phyloP scores from a whole-genome alignment of 2,797 vertebrate species.

The Channallabes apus region DNA sequence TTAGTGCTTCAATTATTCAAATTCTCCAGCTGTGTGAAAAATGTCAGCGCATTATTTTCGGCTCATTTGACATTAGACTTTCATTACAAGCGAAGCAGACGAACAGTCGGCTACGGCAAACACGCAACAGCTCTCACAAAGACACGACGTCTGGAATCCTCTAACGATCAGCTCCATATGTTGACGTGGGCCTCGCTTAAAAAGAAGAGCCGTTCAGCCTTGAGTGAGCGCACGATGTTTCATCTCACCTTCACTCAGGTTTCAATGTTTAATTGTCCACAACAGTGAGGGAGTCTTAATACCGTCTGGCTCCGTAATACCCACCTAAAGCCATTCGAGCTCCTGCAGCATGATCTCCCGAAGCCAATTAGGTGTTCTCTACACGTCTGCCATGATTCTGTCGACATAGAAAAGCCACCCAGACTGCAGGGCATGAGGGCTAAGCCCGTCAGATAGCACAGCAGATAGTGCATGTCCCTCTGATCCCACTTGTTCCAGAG shows the following conservation, averaged over 20 bases:
- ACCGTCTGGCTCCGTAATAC: slow-evolving; percentile 16
- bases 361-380: slow-evolving; percentile 50
- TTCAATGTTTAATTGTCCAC: slow-evolving; percentile 12
- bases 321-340: slow-evolving; percentile 17
- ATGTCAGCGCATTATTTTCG: slow-evolving; percentile 57
- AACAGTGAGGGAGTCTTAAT: slow-evolving; percentile 10
- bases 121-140: slow-evolving; percentile 4
- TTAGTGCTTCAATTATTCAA: slow-evolving; percentile 59
- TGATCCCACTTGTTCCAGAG: slow-evolving; percentile 45
- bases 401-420: slow-evolving; percentile 42
- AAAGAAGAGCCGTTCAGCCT: slow-evolving; percentile 25
- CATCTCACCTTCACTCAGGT: not conserved
- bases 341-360: slow-evolving; percentile 28
- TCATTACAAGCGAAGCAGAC: slow-evolving; percentile 35
- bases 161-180: slow-evolving; percentile 1
- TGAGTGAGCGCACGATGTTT: slow-evolving; percentile 7
- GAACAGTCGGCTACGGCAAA: not conserved
- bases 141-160: not conserved
- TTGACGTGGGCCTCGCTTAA: slow-evolving; percentile 19
- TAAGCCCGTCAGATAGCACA: slow-evolving; percentile 32
- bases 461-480: slow-evolving; percentile 36
- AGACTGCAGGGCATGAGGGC: slow-evolving; percentile 22
- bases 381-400: slow-evolving; percentile 29
- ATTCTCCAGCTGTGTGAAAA: slow-evolving; percentile 58
- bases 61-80: slow-evolving; percentile 53